A percentile compares a stretch with the other conserved stretches of the same genome.
Conservation (phyloP, 2,113 vertebrate genomes). For the Mesembrinibis cayennensis region DNA sequence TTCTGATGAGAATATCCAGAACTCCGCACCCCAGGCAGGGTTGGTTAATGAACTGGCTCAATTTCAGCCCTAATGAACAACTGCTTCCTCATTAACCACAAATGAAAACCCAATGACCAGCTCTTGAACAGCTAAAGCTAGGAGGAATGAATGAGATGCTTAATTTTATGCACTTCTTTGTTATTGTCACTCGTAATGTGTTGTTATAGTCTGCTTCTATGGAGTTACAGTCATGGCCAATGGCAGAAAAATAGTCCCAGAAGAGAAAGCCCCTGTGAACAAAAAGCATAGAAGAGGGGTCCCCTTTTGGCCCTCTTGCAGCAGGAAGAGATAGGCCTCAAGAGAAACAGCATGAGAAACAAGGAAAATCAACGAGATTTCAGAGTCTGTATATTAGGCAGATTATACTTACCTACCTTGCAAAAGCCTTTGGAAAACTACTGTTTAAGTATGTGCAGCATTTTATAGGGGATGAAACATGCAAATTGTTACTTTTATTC, state of each 20-base stretch:
- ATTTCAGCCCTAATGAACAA: not conserved
- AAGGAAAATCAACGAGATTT: not conserved
- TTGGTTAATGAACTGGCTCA: not conserved
- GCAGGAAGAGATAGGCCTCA: not conserved
- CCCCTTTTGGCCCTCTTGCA: not conserved
- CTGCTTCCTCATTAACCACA: not conserved
- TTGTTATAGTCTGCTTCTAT: not conserved
- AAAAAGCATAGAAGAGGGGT: not conserved
- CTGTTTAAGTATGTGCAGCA: not conserved
- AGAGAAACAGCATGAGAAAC: not conserved
- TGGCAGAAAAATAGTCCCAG: not conserved
- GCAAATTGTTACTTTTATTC: not conserved
- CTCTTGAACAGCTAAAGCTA: not conserved
- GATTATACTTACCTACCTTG: not conserved
- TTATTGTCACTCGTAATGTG: not conserved
- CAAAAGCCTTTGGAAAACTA: not conserved
- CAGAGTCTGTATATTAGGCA: not conserved
- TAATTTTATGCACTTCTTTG: not conserved
- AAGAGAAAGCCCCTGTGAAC: not conserved
- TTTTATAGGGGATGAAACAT: not conserved
- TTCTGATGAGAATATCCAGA: not conserved
- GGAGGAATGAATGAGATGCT: not conserved
- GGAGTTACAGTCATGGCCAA: not conserved
- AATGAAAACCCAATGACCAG: fast-evolving
- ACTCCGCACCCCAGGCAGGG: not conserved